A percentile compares a stretch with the other conserved stretches of the same genome.
phyloP scores from a whole-genome alignment of 1,140 invertebrate genomes.

The Portunus trituberculatus region DNA sequence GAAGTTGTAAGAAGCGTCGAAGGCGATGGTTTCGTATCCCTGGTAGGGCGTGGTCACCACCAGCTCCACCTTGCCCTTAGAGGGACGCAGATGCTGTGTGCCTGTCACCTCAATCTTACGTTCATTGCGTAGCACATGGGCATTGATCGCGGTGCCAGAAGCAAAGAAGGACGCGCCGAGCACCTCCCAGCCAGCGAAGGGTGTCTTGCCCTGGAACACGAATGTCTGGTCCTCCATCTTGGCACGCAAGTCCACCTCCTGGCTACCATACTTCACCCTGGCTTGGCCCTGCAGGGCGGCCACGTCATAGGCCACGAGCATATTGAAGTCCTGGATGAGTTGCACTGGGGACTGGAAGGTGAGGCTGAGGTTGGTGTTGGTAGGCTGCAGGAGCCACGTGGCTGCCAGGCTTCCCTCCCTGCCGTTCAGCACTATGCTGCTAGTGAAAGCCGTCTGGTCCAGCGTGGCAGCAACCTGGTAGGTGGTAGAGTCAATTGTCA shows the following conservation, averaged over 20 bases:
- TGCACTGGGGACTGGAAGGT: constrained; percentile 57
- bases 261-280: constrained; percentile 2
- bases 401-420: constrained; percentile 27
- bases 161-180: constrained; percentile 59
- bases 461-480: constrained; percentile 10
- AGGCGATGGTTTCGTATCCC: constrained; percentile 5
- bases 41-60: constrained; percentile 34
- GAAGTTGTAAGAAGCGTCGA: constrained; percentile 40
- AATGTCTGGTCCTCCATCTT: constrained; percentile 49
- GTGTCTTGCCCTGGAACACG: constrained; percentile 46
- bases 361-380: constrained; percentile 30
- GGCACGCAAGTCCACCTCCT: constrained; percentile 44
- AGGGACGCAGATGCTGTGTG: constrained; percentile 27
- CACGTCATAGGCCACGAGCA: constrained; percentile 38
- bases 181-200: constrained; percentile 54
- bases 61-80: constrained; percentile 53
- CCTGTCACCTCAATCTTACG: constrained; percentile 58
- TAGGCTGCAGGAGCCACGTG: constrained; percentile 39
- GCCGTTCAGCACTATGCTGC: constrained; percentile 34
- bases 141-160: constrained; percentile 47
- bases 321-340: not conserved
- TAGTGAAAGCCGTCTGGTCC: not conserved
- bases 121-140: constrained; percentile 37
- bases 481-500: constrained; percentile 20
- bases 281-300: constrained; percentile 41